Base-by-base conservation (phyloP, 92 coral and sea anemone genomes). In the Nematostella vectensis region DNA sequence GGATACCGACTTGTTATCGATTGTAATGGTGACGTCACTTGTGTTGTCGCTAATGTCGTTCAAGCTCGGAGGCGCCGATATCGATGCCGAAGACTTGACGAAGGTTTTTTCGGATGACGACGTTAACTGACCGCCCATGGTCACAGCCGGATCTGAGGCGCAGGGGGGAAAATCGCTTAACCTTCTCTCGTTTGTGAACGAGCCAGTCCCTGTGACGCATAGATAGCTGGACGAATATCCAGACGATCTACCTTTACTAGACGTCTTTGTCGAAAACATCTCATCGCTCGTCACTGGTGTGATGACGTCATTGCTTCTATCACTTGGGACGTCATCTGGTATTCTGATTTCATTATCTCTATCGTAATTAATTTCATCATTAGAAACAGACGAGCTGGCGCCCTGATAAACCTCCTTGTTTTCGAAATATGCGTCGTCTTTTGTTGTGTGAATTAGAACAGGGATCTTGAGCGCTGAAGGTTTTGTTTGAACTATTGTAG, bases 11-110 rank as follows among this genome's bases (percentile, higher is more conserved):
- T 33, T 33, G 23, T 11, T 45, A 10, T 17, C 51, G 23, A 17
- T 45, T 4, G 18, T 45, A 17, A 45, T 11, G 23, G 4, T 19
- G 51, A 17, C 21, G 51, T 45, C 51, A 45, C 23, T 17, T 45
- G 51, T 17, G 51, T 6, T 4, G 23, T 45, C 51, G 51, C 51
- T 45, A 22, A 45, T 10, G 21, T 45, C 51, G 18, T 45, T 45
- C 51, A 45, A 9, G 51, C 51, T 45, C 11, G 23, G 51, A 10
- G 51, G 51, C 4, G 51, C 12, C 17, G 51, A 45, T 8, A 45
- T 45, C 4, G 51, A 45, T 8, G 12, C 4, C 9, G 51, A 45
- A 17, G 51, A 45, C 23, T 45, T 45, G 51, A 19, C 23, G 4
- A 45, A 45, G 9, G 51, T 10, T 17, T 17, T 8, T 17, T 19